phyloP scores from a whole-genome alignment of 1,140 invertebrate genomes.

The Ptiloglossa arizonensis region DNA sequence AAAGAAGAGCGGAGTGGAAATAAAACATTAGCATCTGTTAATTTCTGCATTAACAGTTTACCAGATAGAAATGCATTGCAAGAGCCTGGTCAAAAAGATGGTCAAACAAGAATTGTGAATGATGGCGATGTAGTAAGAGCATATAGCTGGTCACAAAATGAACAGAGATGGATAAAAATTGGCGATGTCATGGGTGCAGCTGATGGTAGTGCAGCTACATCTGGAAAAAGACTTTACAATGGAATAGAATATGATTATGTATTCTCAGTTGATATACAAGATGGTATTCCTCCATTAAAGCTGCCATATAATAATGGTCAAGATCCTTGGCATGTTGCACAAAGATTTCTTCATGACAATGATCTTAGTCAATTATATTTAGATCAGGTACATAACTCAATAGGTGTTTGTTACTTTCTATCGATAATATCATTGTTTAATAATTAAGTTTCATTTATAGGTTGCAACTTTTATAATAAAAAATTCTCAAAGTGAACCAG shows the following conservation, averaged over 20 bases:
- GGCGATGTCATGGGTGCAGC: conserved; percentile 94
- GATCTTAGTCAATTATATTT: conserved; percentile 93
- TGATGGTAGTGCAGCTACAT: conserved; percentile 84
- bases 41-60: conserved; percentile 80
- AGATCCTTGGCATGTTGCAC: conserved; percentile 94
- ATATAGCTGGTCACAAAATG: conserved; percentile 89
- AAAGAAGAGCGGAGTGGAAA: background rate
- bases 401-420: background rate
- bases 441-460: conserved; percentile 82
- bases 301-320: conserved; percentile 95
- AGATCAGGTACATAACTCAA: conserved; percentile 87
- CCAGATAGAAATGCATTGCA: conserved; percentile 89
- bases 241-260: conserved; percentile 97
- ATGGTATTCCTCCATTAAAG: conserved; percentile 93
- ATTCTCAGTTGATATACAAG: conserved; percentile 96
- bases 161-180: conserved; percentile 91
- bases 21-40: background rate
- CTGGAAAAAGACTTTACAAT: conserved; percentile 90
- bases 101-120: conserved; percentile 92
- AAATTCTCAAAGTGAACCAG: conserved; percentile 82
- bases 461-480: conserved; percentile 96
- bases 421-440: conserved; percentile 8
- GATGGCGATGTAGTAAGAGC: conserved; percentile 88
- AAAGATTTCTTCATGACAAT: conserved; percentile 95
- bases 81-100: conserved; percentile 90